phyloP scores from a whole-genome alignment of 2,888 invertebrate species.

The Syrista parreyssii region DNA sequence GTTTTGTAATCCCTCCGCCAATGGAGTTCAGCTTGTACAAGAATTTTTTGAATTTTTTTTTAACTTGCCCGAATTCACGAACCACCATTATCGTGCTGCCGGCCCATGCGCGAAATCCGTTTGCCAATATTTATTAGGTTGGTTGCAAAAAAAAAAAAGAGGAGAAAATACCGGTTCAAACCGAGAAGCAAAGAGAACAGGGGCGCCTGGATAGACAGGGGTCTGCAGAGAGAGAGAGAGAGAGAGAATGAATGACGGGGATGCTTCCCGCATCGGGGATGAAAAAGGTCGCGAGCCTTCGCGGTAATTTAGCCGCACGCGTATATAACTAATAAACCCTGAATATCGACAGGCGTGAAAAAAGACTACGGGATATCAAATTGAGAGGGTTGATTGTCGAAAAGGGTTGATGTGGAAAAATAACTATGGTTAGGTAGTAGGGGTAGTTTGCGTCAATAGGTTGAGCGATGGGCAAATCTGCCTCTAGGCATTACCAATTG shows the following conservation, averaged over 20 bases:
- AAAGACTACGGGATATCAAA: too few relatives aligned
- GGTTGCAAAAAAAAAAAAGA: conserved; percentile 3
- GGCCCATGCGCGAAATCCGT: background rate
- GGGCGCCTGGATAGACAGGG: background rate
- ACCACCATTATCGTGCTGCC: background rate
- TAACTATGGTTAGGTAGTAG: conserved; percentile 3
- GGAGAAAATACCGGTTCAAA: conserved; percentile 20
- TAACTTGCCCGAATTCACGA: too few relatives aligned
- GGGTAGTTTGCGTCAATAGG: conserved; percentile 14
- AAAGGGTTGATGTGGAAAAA: too few relatives aligned
- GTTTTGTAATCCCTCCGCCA: too few relatives aligned
- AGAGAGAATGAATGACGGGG: conserved; percentile 4
- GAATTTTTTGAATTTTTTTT: too few relatives aligned
- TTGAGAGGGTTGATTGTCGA: too few relatives aligned
- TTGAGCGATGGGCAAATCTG: conserved; percentile 17
- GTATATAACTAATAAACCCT: too few relatives aligned
- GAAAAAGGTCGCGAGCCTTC: too few relatives aligned
- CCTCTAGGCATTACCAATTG: conserved; percentile 17
- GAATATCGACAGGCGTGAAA: too few relatives aligned
- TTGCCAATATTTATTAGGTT: conserved; percentile 3
- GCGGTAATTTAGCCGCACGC: too few relatives aligned
- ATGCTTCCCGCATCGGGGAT: too few relatives aligned
- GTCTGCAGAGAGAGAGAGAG: conserved; percentile 12
- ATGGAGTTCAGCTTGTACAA: too few relatives aligned
- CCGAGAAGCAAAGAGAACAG: conserved; percentile 6